Evolutionary conservation across 2,797 vertebrate genomes (phyloP).

Genomic region (Mus minutoides): DNA sequence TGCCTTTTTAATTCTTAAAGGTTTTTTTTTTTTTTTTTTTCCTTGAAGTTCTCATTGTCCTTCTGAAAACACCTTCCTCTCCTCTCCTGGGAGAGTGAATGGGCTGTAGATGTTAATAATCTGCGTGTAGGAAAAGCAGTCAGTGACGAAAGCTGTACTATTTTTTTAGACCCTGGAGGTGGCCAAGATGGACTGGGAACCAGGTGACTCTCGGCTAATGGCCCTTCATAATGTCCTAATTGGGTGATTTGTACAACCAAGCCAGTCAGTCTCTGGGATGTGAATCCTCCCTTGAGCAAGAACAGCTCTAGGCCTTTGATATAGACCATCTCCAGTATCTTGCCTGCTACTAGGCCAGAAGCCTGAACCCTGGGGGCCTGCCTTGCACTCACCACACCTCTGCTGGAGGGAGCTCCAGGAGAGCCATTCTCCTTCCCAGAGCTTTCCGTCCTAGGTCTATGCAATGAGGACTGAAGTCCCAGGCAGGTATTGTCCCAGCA

Average conservation of each 20-base stretch:
- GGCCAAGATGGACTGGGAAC: background rate
- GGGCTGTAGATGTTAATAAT: background rate
- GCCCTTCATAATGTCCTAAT: background rate
- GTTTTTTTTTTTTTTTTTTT: background rate
- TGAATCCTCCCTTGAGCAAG: background rate
- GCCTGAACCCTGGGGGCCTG: background rate
- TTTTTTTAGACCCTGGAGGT: background rate
- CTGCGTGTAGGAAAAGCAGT: background rate
- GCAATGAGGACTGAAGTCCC: background rate
- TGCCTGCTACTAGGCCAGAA: background rate
- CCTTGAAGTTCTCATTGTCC: background rate
- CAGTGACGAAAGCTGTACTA: background rate
- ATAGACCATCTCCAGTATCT: background rate
- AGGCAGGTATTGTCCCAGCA: background rate
- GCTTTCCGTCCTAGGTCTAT: background rate
- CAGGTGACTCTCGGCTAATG: background rate
- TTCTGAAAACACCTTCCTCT: slow-evolving; percentile 9
- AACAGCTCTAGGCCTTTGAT: background rate
- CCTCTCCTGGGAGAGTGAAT: background rate
- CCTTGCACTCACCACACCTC: background rate
- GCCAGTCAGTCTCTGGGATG: background rate
- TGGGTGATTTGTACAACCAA: background rate
- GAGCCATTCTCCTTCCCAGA: background rate
- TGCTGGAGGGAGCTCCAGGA: too few relatives aligned
- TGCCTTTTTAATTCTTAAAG: slow-evolving; percentile 22